These are phyloP conservation scores for Enteromius fasciolatus DNA, from an alignment of 2,797 vertebrate genomes.

Conservation along the genomic window DNA sequence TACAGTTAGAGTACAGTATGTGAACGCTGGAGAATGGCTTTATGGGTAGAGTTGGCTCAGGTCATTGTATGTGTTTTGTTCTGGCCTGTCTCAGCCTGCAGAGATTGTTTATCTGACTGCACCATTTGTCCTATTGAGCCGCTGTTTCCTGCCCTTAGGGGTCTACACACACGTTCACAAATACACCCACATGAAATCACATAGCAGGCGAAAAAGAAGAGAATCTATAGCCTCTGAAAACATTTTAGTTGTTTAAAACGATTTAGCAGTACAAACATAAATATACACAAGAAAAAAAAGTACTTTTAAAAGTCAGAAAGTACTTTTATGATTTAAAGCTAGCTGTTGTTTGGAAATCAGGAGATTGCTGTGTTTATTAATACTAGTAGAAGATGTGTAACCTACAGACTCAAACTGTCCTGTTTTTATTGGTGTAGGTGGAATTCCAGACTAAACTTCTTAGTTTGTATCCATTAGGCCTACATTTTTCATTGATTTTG, in stretches of 20 bases:
- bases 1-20: neutral
- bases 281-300: neutral
- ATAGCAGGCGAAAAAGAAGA: neutral
- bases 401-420: neutral
- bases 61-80: conserved; percentile 19
- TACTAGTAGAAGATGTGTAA: neutral
- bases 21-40: conserved; percentile 2
- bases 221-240: neutral
- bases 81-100: conserved; percentile 37
- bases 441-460: neutral
- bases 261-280: neutral
- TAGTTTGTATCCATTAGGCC: neutral
- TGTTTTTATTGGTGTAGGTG: neutral
- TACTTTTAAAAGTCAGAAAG: no score
- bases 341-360: neutral
- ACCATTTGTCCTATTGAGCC: conserved; percentile 50
- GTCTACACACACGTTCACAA: conserved; percentile 13
- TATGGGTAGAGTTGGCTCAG: conserved; percentile 15
- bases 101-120: conserved; percentile 45
- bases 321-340: neutral
- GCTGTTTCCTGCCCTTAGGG: conserved; percentile 46
- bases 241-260: neutral
- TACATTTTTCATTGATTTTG: neutral
- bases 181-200: conserved; percentile 25
- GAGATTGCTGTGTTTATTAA: neutral